phyloP scores from a whole-genome alignment of 92 coral and sea anemone genomes.

The Siderastrea radians region DNA sequence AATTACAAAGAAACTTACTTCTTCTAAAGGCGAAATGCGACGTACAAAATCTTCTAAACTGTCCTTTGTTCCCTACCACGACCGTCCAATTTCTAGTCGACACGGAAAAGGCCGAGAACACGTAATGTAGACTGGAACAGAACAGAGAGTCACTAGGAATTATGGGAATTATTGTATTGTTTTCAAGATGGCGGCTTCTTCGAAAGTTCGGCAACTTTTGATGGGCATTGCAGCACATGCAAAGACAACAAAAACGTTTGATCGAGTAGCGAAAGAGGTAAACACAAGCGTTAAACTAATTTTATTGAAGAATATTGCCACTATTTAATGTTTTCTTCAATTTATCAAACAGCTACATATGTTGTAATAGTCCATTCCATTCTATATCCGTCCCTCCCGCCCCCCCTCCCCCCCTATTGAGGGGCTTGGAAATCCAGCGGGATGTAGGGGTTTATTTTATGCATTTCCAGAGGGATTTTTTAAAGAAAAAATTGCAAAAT shows the following conservation, averaged over 20 bases:
- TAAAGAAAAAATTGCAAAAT: too few species aligned
- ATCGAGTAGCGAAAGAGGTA: slow-evolving; percentile 73
- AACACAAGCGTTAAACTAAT: not conserved
- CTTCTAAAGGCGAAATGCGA: not conserved
- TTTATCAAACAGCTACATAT: too few species aligned
- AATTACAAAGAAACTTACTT: slow-evolving; percentile 13
- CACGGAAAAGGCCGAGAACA: slow-evolving; percentile 22
- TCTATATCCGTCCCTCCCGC: too few species aligned
- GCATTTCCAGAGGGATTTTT: too few species aligned
- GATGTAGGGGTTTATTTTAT: too few species aligned
- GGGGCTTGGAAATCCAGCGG: too few species aligned
- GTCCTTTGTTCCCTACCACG: slow-evolving; percentile 6
- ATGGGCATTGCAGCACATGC: not conserved
- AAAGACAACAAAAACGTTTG: slow-evolving; percentile 56
- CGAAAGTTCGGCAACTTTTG: slow-evolving; percentile 45
- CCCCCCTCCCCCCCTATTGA: too few species aligned
- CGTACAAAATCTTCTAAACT: not conserved
- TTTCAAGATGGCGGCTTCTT: slow-evolving; percentile 50
- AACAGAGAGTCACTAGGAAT: slow-evolving; percentile 12
- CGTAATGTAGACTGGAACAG: slow-evolving; percentile 49
- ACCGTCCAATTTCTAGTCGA: slow-evolving; percentile 10
- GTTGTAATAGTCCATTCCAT: too few species aligned
- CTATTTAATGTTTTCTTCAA: too few species aligned
- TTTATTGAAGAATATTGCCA: not conserved
- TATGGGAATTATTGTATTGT: slow-evolving; percentile 1